Percentiles rank a stretch among this genome's conserved stretches.
These are phyloP conservation scores for Thysanoteuthis rhombus DNA, from an alignment of 2,888 invertebrate genomes.

Conservation along the genomic window DNA sequence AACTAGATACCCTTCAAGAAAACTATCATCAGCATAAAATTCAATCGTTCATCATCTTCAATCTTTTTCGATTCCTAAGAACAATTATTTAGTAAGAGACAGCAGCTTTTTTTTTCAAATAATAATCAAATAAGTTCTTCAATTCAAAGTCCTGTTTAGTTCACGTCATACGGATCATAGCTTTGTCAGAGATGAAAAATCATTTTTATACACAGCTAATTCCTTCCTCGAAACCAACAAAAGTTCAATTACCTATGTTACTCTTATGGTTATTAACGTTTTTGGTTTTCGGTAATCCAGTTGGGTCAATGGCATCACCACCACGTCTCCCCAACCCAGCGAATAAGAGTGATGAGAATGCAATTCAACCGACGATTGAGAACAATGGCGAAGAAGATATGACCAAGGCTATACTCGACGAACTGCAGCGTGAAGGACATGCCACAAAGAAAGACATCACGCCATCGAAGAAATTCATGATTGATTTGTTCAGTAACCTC, in stretches of 20 bases:
- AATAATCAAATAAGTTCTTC: background rate
- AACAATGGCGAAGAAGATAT: background rate
- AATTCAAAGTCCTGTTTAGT: background rate
- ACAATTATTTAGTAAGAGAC: background rate
- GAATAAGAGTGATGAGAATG: background rate
- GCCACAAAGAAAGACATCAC: slow-evolving; percentile 12
- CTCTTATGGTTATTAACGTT: background rate
- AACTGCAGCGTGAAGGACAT: background rate
- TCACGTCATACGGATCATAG: background rate
- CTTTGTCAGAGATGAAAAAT: background rate
- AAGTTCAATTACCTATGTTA: background rate
- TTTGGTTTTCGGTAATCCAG: background rate
- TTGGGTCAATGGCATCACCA: background rate
- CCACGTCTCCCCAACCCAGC: background rate
- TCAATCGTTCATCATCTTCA: background rate
- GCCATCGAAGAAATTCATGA: slow-evolving; percentile 23
- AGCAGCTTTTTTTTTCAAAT: background rate
- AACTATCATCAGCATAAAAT: background rate
- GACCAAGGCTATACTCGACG: background rate
- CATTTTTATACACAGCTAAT: background rate
- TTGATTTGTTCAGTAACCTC: slow-evolving; percentile 19
- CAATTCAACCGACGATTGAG: background rate
- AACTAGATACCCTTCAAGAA: background rate
- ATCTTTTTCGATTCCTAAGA: background rate
- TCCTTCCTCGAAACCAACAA: background rate